Evolutionary conservation across 2,113 vertebrate genomes (phyloP).

Genomic region (Panthera tigris): DNA sequence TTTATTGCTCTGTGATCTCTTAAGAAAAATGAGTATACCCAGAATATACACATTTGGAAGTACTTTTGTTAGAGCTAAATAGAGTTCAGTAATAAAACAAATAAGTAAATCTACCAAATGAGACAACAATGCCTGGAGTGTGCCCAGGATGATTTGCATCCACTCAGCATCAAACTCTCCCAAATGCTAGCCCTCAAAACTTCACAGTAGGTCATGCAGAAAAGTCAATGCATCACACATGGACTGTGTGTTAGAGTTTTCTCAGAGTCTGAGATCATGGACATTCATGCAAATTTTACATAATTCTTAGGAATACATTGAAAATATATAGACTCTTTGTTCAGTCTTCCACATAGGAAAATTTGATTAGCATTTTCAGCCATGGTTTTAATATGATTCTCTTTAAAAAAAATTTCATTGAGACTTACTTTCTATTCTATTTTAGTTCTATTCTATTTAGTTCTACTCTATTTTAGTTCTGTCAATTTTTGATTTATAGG

Average conservation of each 20-base stretch:
- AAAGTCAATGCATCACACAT: not conserved
- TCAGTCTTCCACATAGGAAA: not conserved
- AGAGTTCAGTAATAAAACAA: slow-evolving; percentile 27
- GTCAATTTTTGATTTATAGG: not conserved
- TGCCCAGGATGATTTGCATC: not conserved
- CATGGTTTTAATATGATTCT: not conserved
- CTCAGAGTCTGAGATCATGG: not conserved
- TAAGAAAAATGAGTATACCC: slow-evolving; percentile 32
- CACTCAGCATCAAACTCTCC: not conserved
- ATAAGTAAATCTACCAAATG: not conserved
- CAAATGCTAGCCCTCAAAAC: not conserved
- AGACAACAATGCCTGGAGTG: not conserved
- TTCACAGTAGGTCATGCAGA: not conserved
- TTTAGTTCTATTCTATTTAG: not conserved
- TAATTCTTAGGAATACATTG: not conserved
- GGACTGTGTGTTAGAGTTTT: not conserved
- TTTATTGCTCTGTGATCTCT: slow-evolving; percentile 52
- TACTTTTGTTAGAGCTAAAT: slow-evolving; percentile 35
- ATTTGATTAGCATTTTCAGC: not conserved
- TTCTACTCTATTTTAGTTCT: not conserved
- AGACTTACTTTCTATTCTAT: not conserved
- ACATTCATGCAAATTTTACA: not conserved
- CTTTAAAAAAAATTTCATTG: not conserved
- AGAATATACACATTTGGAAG: not conserved
- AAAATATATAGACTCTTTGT: not conserved